A percentile compares a stretch with the other conserved stretches of the same genome.
Conservation (phyloP, 2,888 invertebrate species). For the Drosophila anomalata region DNA sequence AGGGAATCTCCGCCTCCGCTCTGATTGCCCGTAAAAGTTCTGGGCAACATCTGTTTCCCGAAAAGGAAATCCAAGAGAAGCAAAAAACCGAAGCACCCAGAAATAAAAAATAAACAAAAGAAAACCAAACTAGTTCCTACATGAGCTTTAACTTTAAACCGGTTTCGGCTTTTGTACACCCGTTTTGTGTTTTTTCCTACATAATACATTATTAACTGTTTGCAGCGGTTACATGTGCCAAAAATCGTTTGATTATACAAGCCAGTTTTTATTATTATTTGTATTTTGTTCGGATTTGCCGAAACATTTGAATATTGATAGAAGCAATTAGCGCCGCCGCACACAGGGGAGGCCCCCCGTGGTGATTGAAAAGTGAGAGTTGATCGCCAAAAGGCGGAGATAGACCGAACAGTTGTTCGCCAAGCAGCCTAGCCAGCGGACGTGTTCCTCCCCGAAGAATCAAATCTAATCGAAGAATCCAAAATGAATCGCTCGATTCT, state of each 20-base stretch:
- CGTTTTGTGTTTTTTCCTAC: slow-evolving; percentile 53
- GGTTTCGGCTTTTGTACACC: slow-evolving; percentile 66
- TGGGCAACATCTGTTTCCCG: slow-evolving; percentile 73
- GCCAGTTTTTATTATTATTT: slow-evolving; percentile 17
- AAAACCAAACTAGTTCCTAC: slow-evolving; percentile 67
- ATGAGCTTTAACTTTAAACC: slow-evolving; percentile 60
- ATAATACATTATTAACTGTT: slow-evolving; percentile 41
- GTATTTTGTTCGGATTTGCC: slow-evolving; percentile 18
- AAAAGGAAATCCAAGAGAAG: slow-evolving; percentile 67
- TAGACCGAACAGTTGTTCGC: slow-evolving; percentile 32
- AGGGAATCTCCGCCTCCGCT: slow-evolving; percentile 21
- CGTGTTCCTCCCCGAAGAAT: slow-evolving; percentile 51
- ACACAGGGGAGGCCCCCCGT: slow-evolving; percentile 50
- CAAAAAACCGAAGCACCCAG: slow-evolving; percentile 44
- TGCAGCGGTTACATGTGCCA: slow-evolving; percentile 62
- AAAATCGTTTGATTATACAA: slow-evolving; percentile 43
- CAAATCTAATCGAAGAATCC: slow-evolving; percentile 17
- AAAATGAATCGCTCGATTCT: slow-evolving; percentile 63
- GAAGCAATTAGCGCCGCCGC: slow-evolving; percentile 49
- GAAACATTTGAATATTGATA: slow-evolving; percentile 65
- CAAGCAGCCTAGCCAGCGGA: slow-evolving; percentile 51
- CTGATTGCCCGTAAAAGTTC: slow-evolving; percentile 48
- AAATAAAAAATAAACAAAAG: slow-evolving; percentile 43
- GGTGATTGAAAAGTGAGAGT: slow-evolving; percentile 70
- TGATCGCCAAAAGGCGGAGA: slow-evolving; percentile 25